phyloP scores from a whole-genome alignment of 2,888 invertebrate species.

The Blera fallax region DNA sequence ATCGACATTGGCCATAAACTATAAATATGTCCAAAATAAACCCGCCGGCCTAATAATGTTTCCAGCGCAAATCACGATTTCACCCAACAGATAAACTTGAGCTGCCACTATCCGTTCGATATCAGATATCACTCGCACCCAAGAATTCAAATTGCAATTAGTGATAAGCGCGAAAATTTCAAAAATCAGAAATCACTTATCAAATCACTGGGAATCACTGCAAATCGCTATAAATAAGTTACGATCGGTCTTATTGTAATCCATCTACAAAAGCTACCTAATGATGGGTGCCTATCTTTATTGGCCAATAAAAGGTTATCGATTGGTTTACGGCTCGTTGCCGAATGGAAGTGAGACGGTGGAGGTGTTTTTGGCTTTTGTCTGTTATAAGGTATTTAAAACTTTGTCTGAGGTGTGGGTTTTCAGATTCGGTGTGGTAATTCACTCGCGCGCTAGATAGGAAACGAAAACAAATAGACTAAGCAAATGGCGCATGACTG shows the following conservation, averaged over 20 bases:
- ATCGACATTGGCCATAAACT: neutral
- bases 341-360: neutral
- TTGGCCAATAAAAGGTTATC: conserved; percentile 37
- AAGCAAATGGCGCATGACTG: conserved; percentile 35
- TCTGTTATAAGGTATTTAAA: neutral
- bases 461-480: neutral
- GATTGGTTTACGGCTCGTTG: neutral
- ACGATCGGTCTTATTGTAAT: neutral
- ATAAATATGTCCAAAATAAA: neutral
- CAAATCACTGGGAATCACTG: conserved; percentile 21
- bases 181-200: neutral
- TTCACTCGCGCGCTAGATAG: neutral
- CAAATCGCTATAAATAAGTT: conserved; percentile 33
- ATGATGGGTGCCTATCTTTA: conserved; percentile 18
- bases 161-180: neutral
- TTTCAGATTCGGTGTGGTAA: conserved; percentile 9
- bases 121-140: neutral
- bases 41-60: neutral
- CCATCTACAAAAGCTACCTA: neutral
- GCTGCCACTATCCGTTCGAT: neutral
- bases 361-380: neutral
- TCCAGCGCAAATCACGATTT: neutral
- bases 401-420: conserved; percentile 9
- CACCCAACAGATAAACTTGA: conserved; percentile 12
- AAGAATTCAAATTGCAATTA: neutral